Evolutionary conservation across 1,140 invertebrate genomes (phyloP).

Genomic region (Mactra quadrangularis): DNA sequence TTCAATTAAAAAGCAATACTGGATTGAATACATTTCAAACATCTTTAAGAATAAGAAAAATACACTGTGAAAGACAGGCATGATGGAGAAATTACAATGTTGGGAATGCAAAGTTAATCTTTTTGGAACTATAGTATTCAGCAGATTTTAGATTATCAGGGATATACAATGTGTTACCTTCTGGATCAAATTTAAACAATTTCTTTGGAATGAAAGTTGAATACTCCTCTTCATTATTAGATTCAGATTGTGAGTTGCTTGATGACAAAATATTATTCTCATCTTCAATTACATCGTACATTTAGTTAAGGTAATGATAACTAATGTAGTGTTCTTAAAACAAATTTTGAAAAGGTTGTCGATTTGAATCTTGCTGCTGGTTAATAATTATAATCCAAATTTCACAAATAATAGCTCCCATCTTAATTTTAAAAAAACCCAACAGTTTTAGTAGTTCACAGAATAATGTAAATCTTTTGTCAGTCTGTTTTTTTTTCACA

Average conservation of each 20-base stretch:
- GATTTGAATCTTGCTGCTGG: too few species aligned
- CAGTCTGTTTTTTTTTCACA: too few species aligned
- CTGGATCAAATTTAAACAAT: slow-evolving; percentile 47
- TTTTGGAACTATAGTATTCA: neutral
- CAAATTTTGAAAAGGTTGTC: too few species aligned
- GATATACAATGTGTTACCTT: too few species aligned
- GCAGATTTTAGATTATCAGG: neutral
- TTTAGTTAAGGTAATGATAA: slow-evolving; percentile 3
- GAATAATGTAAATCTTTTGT: too few species aligned
- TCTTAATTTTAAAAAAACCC: too few species aligned
- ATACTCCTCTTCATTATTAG: slow-evolving; percentile 12
- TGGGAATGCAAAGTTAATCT: neutral
- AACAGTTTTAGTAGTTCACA: too few species aligned
- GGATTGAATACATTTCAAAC: neutral
- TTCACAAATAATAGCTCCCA: too few species aligned
- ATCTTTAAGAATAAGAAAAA: neutral
- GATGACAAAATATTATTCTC: slow-evolving; percentile 10
- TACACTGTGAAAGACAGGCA: neutral
- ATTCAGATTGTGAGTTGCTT: slow-evolving; percentile 11
- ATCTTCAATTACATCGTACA: slow-evolving; percentile 33
- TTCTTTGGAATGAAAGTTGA: slow-evolving; percentile 51
- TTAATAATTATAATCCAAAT: too few species aligned
- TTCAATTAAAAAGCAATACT: neutral
- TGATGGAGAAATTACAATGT: too few species aligned
- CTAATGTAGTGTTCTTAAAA: too few species aligned